A percentile compares a stretch with the other conserved stretches of the same genome.
phyloP scores from a whole-genome alignment of 2,113 vertebrate species.

The Callopanchax toddi region DNA sequence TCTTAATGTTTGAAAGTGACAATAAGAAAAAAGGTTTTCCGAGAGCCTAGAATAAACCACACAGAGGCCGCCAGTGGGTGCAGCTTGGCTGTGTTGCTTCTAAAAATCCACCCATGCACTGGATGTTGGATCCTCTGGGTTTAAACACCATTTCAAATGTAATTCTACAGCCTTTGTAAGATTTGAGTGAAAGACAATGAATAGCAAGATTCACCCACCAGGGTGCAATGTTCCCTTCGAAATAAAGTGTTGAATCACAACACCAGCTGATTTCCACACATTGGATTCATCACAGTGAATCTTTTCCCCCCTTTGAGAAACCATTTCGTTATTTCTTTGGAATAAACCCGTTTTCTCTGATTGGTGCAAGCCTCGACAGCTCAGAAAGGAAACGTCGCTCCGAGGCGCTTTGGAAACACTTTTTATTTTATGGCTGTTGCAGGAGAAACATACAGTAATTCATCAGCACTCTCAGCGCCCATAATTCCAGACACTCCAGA shows the following conservation, averaged over 20 bases:
- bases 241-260: constrained; percentile 10
- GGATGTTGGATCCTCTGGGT: too few species aligned
- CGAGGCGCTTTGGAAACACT: not conserved
- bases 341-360: not conserved
- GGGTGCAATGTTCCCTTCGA: constrained; percentile 26
- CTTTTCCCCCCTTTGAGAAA: not conserved
- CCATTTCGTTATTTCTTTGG: not conserved
- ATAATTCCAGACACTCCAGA: constrained; percentile 45
- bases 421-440: not conserved
- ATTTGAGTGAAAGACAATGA: constrained; percentile 4
- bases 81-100: not conserved
- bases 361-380: not conserved
- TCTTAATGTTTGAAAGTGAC: too few species aligned
- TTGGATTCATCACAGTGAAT: not conserved
- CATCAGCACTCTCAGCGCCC: constrained; percentile 24
- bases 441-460: constrained; percentile 25
- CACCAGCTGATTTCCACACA: constrained; percentile 24
- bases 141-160: not conserved
- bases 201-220: constrained; percentile 11
- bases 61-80: not conserved
- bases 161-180: not conserved
- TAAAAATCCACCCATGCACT: too few species aligned
- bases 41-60: too few species aligned
- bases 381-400: not conserved
- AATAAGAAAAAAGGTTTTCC: too few species aligned